These are phyloP conservation scores for Microcebus lehilahytsara DNA, from an alignment of 2,113 vertebrate genomes.

Conservation along the genomic window DNA sequence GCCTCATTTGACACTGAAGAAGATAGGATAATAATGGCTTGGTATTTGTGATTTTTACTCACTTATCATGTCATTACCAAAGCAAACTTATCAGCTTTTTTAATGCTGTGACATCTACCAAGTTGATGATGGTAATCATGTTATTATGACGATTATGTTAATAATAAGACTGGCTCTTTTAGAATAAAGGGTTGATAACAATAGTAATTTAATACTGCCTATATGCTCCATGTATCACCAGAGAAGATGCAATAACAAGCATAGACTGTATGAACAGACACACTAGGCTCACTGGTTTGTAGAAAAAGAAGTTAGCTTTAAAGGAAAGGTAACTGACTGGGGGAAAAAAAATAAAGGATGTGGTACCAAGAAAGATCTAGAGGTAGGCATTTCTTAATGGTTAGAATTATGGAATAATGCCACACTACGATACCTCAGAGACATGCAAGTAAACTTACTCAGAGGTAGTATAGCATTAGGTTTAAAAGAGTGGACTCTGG, in stretches of 20 bases:
- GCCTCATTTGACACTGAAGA: conserved; percentile 66
- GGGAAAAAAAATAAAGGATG: background rate
- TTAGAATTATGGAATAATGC: background rate
- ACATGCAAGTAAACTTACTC: background rate
- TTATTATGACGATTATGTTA: conserved; percentile 48
- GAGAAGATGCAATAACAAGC: background rate
- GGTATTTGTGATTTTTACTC: conserved; percentile 71
- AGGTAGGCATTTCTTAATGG: background rate
- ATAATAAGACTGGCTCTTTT: background rate
- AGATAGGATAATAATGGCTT: conserved; percentile 68
- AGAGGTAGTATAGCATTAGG: background rate
- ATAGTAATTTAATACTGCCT: conserved; percentile 26
- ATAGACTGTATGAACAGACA: background rate
- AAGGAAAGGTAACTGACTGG: background rate
- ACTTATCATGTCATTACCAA: conserved; percentile 48
- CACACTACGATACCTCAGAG: background rate
- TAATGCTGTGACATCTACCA: conserved; percentile 5
- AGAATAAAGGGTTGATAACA: background rate
- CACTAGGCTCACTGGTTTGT: background rate
- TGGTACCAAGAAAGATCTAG: background rate
- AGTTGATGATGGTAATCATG: conserved; percentile 33
- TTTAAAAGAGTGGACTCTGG: background rate
- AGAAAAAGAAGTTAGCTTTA: background rate
- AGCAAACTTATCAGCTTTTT: conserved; percentile 40
- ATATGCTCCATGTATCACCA: background rate